These are phyloP conservation scores for Temnopleurus reevesii DNA, from an alignment of 53 echinoderm and acorn worm genomes.

Conservation along the genomic window DNA sequence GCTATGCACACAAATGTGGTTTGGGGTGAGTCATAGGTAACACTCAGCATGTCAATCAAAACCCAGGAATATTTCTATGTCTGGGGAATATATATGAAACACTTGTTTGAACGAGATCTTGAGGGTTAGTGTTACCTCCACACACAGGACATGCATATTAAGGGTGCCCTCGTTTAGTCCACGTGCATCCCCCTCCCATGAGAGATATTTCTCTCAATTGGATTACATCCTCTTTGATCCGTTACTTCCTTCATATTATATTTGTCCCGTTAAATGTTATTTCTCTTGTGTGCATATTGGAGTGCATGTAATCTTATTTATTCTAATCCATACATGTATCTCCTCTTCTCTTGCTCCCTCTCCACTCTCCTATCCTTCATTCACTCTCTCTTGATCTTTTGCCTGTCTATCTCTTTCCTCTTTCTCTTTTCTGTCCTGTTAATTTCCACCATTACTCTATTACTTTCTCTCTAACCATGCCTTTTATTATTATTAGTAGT, in stretches of 20 bases:
- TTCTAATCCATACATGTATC: not conserved
- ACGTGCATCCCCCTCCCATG: not conserved
- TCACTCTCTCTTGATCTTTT: not conserved
- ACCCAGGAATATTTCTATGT: conserved; percentile 39
- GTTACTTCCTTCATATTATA: not conserved
- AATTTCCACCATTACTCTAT: too few relatives aligned
- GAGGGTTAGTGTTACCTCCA: conserved; percentile 1
- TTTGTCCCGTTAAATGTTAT: not conserved
- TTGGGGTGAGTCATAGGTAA: conserved; percentile 34
- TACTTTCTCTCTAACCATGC: too few relatives aligned
- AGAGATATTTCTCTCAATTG: not conserved
- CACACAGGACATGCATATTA: conserved; percentile 33
- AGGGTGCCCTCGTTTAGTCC: not conserved
- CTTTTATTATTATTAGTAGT: too few relatives aligned
- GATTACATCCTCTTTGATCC: not conserved
- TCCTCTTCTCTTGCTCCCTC: not conserved
- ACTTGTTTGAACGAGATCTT: not conserved
- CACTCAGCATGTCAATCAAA: conserved; percentile 54
- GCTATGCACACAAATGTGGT: conserved; percentile 45
- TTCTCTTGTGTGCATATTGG: not conserved
- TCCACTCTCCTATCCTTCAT: not conserved
- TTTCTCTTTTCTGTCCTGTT: too few relatives aligned
- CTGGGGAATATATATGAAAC: conserved; percentile 19
- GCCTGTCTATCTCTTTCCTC: not conserved
- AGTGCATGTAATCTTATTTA: not conserved